Percentiles rank a stretch among this genome's conserved stretches.
phyloP scores from a whole-genome alignment of 2,797 vertebrate genomes.

The Dryobates pubescens region DNA sequence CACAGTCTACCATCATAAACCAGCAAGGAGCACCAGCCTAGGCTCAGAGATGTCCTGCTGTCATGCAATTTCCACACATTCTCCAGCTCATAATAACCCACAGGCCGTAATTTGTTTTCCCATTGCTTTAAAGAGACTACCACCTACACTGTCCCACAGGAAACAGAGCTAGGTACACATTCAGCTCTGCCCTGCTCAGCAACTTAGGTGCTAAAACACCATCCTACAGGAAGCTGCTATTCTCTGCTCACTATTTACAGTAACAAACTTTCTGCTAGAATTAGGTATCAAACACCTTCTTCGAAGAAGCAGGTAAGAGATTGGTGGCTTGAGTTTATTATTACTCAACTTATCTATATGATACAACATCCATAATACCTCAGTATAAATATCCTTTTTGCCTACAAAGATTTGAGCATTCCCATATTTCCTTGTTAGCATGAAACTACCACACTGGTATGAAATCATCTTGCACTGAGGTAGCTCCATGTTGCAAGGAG shows the following conservation, averaged over 20 bases:
- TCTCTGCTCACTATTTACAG: neutral
- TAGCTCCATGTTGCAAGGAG: neutral
- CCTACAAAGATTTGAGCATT: neutral
- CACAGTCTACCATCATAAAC: neutral
- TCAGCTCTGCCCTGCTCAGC: conserved; percentile 45
- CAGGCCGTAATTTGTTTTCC: neutral
- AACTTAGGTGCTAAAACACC: conserved; percentile 55
- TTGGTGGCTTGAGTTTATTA: neutral
- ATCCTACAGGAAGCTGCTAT: conserved; percentile 33
- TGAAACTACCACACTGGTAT: neutral
- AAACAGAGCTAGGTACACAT: neutral
- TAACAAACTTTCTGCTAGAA: neutral
- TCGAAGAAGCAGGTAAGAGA: conserved; percentile 19
- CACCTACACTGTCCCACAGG: conserved; percentile 4
- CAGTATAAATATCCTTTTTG: conserved; percentile 23
- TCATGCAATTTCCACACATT: neutral
- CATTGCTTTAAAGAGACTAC: conserved; percentile 2
- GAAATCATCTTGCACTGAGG: neutral
- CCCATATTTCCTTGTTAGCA: neutral
- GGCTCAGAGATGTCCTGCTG: conserved; percentile 6
- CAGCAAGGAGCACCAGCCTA: neutral
- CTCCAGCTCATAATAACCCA: neutral
- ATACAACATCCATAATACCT: conserved; percentile 45
- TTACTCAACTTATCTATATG: neutral
- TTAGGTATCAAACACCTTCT: neutral